Evolutionary conservation across 37 sponge, comb jelly and placozoan species (phyloP).

Genomic region (Halichondria panicea): DNA sequence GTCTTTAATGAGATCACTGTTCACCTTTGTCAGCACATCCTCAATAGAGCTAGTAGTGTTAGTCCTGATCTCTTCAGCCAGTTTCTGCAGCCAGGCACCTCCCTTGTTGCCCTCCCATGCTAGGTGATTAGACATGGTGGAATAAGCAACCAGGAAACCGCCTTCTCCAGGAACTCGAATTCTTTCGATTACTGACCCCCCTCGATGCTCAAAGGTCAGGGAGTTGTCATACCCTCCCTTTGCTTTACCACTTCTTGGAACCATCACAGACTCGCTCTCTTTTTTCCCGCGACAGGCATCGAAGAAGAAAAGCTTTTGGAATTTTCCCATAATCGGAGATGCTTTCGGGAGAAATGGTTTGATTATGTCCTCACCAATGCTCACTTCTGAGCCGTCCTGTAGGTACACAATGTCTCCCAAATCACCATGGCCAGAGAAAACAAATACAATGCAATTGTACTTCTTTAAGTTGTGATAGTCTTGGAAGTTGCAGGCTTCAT

Average conservation of each 20-base stretch:
- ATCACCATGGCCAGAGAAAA: constrained; percentile 45
- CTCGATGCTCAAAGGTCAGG: neutral
- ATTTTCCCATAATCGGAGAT: neutral
- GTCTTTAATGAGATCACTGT: neutral
- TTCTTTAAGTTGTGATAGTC: neutral
- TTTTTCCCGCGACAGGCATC: constrained; percentile 58
- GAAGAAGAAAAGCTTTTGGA: constrained; percentile 52
- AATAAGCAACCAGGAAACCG: constrained; percentile 42
- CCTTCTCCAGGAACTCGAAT: constrained; percentile 22
- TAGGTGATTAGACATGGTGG: constrained; percentile 30
- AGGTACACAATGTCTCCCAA: constrained; percentile 1
- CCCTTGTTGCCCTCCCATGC: constrained; percentile 18
- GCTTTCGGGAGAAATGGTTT: constrained; percentile 5
- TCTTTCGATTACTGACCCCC: neutral
- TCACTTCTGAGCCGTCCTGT: constrained; percentile 20
- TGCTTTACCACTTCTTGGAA: neutral
- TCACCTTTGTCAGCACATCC: constrained; percentile 25
- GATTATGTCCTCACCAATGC: constrained; percentile 7
- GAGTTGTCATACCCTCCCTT: neutral
- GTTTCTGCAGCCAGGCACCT: constrained; percentile 21
- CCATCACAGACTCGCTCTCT: neutral
- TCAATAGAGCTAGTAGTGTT: neutral
- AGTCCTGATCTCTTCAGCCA: neutral
- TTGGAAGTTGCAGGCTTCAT: neutral
- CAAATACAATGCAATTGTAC: constrained; percentile 19